Conservation (phyloP, 2,113 vertebrate genomes). For the cattle (Bos taurus) region DNA sequence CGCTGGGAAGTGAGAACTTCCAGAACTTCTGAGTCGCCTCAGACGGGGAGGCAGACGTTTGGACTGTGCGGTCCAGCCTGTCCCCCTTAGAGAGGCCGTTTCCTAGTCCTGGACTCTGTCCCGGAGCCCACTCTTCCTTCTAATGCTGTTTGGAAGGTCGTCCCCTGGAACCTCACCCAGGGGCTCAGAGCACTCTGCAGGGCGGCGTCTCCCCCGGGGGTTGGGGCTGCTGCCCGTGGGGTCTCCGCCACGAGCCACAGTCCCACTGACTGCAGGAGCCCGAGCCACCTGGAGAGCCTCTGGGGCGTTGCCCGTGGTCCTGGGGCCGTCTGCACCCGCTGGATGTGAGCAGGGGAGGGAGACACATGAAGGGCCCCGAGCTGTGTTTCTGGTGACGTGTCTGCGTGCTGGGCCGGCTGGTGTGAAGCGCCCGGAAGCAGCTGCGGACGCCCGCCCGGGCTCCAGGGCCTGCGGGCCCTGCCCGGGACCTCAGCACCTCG, state of each 20-base stretch:
- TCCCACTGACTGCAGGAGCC: background rate
- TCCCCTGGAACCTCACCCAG: accelerated
- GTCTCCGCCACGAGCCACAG: background rate
- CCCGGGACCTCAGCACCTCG: accelerated
- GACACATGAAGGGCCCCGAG: background rate
- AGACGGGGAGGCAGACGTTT: background rate
- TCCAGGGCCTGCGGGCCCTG: background rate
- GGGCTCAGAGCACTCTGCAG: background rate
- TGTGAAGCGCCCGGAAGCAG: background rate
- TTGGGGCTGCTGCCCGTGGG: background rate
- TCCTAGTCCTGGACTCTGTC: background rate
- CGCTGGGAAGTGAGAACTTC: too few relatives aligned
- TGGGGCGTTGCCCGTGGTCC: accelerated
- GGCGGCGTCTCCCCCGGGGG: accelerated
- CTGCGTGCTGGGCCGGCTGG: background rate
- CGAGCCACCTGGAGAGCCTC: background rate
- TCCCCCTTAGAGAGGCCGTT: background rate
- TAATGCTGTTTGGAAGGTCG: background rate
- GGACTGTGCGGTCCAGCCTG: accelerated
- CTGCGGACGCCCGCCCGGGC: background rate
- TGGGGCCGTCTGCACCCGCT: accelerated
- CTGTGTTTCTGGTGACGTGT: background rate
- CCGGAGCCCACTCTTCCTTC: background rate
- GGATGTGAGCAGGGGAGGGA: accelerated
- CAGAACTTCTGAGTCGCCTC: background rate